Evolutionary conservation across 1,140 invertebrate genomes (phyloP).

Genomic region (Pachyrhynchus sulphureomaculatus): DNA sequence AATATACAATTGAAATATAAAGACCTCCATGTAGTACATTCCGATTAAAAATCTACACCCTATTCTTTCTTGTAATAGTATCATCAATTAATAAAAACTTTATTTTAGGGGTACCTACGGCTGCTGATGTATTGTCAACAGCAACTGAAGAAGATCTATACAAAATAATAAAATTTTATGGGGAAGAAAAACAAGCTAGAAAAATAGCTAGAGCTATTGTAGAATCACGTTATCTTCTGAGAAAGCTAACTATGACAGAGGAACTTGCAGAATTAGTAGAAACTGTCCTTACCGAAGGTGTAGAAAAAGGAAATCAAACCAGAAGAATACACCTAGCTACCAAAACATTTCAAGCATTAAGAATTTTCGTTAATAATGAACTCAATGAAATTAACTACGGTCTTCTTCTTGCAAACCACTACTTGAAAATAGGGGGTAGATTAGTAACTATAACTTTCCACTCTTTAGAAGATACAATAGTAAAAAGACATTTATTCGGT

Average conservation of each 20-base stretch:
- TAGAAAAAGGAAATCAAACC: slow-evolving; percentile 68
- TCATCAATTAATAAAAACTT: too few relatives aligned
- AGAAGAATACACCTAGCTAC: slow-evolving; percentile 81
- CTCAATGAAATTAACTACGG: slow-evolving; percentile 94
- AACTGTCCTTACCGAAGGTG: slow-evolving; percentile 54
- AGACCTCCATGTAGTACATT: too few relatives aligned
- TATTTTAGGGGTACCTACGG: slow-evolving; percentile 66
- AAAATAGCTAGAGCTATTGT: slow-evolving; percentile 87
- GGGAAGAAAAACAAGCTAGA: slow-evolving; percentile 85
- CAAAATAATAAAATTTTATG: slow-evolving; percentile 85
- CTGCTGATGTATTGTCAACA: slow-evolving; percentile 80
- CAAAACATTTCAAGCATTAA: slow-evolving; percentile 90
- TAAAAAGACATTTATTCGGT: slow-evolving; percentile 85
- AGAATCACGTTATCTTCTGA: slow-evolving; percentile 81
- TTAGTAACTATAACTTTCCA: slow-evolving; percentile 87
- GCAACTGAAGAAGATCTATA: slow-evolving; percentile 76
- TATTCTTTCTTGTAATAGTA: too few relatives aligned
- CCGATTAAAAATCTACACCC: too few relatives aligned
- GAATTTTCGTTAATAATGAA: slow-evolving; percentile 97
- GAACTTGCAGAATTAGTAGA: slow-evolving; percentile 81
- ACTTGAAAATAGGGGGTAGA: slow-evolving; percentile 75
- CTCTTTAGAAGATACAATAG: slow-evolving; percentile 92
- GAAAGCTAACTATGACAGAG: slow-evolving; percentile 76
- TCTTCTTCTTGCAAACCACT: slow-evolving; percentile 74
- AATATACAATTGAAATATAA: too few relatives aligned